phyloP scores from a whole-genome alignment of 2,797 vertebrate species.

The Coregonus ussuriensis region DNA sequence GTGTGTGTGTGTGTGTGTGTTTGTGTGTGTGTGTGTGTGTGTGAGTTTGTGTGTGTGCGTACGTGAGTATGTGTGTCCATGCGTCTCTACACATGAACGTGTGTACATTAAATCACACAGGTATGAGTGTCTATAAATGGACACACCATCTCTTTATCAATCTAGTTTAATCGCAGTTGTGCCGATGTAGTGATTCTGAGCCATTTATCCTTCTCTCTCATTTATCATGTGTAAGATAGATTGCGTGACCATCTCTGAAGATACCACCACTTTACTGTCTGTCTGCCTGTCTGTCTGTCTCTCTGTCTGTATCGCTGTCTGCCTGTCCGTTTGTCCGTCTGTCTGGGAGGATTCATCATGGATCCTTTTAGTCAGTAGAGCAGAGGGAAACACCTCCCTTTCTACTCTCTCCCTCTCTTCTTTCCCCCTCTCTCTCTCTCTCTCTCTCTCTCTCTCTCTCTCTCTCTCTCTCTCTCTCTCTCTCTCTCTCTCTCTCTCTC shows the following conservation, averaged over 20 bases:
- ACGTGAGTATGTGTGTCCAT: neutral
- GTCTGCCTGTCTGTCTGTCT: too few relatives aligned
- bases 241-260: slow-evolving; percentile 21
- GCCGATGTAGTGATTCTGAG: slow-evolving; percentile 34
- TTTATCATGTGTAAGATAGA: slow-evolving; percentile 30
- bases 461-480: slow-evolving; percentile 1
- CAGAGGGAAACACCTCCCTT: slow-evolving; percentile 57
- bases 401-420: slow-evolving; percentile 10
- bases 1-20: slow-evolving; percentile 20
- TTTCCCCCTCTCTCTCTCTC: slow-evolving; percentile 14
- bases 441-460: slow-evolving; percentile 57
- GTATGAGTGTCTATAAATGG: neutral
- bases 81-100: slow-evolving; percentile 23
- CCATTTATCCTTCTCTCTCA: slow-evolving; percentile 32
- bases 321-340: too few relatives aligned
- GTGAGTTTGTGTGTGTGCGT: neutral
- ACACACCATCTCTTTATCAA: neutral
- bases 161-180: slow-evolving; percentile 27
- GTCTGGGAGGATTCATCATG: slow-evolving; percentile 73
- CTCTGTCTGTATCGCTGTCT: too few relatives aligned
- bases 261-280: slow-evolving; percentile 44
- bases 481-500: slow-evolving; percentile 7
- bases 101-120: slow-evolving; percentile 27
- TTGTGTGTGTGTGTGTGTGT: slow-evolving; percentile 15
- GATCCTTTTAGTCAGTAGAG: slow-evolving; percentile 70